Conservation (phyloP, 2,888 invertebrate genomes). For the Bimastos eiseni region DNA sequence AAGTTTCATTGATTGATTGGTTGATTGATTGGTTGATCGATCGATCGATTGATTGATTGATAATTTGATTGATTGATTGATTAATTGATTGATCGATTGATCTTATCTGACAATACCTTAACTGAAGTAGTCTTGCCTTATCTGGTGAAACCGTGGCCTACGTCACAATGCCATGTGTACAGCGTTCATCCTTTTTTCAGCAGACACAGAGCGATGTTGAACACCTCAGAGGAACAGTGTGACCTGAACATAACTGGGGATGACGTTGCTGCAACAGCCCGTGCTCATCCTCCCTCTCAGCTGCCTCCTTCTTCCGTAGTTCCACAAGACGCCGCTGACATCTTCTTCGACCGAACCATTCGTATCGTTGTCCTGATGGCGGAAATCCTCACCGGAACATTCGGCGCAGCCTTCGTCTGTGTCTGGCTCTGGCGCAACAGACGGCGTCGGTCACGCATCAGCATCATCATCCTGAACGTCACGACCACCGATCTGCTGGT, state of each 20-base stretch:
- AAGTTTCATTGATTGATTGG: too few relatives aligned
- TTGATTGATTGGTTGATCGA: too few relatives aligned
- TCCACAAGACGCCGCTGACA: constrained; percentile 50
- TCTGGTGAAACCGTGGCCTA: too few relatives aligned
- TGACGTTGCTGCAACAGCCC: background rate
- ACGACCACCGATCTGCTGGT: constrained; percentile 59
- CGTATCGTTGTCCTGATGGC: constrained; percentile 51
- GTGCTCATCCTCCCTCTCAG: background rate
- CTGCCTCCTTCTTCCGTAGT: background rate
- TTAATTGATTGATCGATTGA: too few relatives aligned
- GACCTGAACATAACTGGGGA: background rate
- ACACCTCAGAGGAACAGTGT: background rate
- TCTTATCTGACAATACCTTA: too few relatives aligned
- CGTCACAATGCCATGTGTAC: too few relatives aligned
- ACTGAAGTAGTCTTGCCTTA: too few relatives aligned
- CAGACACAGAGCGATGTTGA: background rate
- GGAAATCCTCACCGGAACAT: constrained; percentile 50
- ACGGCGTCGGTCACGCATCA: constrained; percentile 53
- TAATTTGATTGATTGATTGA: too few relatives aligned
- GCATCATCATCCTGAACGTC: constrained; percentile 59
- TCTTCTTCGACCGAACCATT: constrained; percentile 48
- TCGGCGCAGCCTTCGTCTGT: constrained; percentile 54
- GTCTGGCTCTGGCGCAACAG: constrained; percentile 55
- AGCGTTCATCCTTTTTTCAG: background rate
- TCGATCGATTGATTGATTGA: too few relatives aligned